Evolutionary conservation across 2,888 invertebrate genomes (phyloP).

Genomic region (Steinernema carpocapsae): DNA sequence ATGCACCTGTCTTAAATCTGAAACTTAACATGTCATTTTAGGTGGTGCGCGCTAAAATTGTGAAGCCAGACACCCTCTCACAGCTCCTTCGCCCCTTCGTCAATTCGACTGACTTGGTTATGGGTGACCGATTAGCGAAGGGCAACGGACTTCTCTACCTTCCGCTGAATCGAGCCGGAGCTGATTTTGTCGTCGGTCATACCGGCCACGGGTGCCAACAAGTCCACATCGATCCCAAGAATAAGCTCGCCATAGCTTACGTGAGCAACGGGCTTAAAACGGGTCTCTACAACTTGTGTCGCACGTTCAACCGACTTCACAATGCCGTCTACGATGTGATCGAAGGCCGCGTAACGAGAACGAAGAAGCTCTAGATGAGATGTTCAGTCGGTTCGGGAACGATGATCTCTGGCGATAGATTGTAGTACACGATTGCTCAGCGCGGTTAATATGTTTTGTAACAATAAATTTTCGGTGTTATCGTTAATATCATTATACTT

Average conservation of each 20-base stretch:
- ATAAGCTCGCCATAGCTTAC: slow-evolving; percentile 70
- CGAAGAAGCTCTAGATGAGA: background rate
- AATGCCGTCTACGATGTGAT: slow-evolving; percentile 48
- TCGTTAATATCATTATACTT: too few relatives aligned
- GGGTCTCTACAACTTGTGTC: slow-evolving; percentile 59
- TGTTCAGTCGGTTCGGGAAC: too few relatives aligned
- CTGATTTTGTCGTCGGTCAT: slow-evolving; percentile 66
- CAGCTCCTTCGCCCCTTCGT: slow-evolving; percentile 39
- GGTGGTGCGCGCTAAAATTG: background rate
- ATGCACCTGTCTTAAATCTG: slow-evolving; percentile 16
- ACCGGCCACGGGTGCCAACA: slow-evolving; percentile 71
- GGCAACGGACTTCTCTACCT: slow-evolving; percentile 46
- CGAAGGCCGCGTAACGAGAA: background rate
- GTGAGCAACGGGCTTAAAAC: slow-evolving; percentile 68
- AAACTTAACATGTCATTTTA: background rate
- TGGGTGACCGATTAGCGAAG: slow-evolving; percentile 45
- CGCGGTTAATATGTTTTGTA: too few relatives aligned
- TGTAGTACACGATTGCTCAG: too few relatives aligned
- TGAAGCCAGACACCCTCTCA: slow-evolving; percentile 37
- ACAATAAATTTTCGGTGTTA: too few relatives aligned
- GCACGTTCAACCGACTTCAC: slow-evolving; percentile 56
- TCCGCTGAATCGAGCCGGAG: slow-evolving; percentile 5
- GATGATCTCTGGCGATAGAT: too few relatives aligned
- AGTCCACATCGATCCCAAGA: slow-evolving; percentile 68
- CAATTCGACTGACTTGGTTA: slow-evolving; percentile 43